A percentile compares a stretch with the other conserved stretches of the same genome.
Conservation (phyloP, 2,888 invertebrate genomes). For the Parochlus steinenii region DNA sequence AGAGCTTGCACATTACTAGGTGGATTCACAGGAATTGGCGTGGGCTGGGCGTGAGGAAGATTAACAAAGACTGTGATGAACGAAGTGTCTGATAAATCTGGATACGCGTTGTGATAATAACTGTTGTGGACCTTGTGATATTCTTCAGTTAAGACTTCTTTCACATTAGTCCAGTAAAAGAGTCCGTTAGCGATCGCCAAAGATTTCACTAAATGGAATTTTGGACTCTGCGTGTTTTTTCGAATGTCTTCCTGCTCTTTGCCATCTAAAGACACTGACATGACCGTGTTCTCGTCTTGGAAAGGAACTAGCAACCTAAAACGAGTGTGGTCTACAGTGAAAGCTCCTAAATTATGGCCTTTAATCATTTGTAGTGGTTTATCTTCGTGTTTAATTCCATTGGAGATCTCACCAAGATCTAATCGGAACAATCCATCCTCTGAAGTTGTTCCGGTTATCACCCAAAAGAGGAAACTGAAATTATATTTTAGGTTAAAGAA, state of each 20-base stretch:
- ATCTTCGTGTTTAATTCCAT: conserved; percentile 52
- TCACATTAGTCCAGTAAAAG: conserved; percentile 77
- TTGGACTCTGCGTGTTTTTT: conserved; percentile 55
- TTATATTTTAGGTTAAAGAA: conserved; percentile 8
- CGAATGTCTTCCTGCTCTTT: conserved; percentile 55
- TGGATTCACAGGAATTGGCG: conserved; percentile 60
- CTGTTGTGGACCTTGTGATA: conserved; percentile 48
- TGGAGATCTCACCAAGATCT: conserved; percentile 59
- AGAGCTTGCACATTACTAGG: conserved; percentile 68
- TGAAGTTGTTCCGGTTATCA: conserved; percentile 32
- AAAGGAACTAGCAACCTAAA: conserved; percentile 64
- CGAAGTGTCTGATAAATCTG: conserved; percentile 33
- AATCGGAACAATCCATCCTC: conserved; percentile 54
- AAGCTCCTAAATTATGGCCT: conserved; percentile 55
- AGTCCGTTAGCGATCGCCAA: conserved; percentile 57
- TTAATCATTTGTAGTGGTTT: conserved; percentile 46
- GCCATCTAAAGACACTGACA: conserved; percentile 68
- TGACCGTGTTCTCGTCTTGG: conserved; percentile 56
- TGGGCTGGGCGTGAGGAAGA: conserved; percentile 56
- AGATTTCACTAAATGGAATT: conserved; percentile 56
- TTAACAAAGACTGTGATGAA: conserved; percentile 38
- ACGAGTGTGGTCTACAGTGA: conserved; percentile 67
- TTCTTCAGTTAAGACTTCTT: conserved; percentile 60
- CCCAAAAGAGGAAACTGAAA: conserved; percentile 65
- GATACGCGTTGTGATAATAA: conserved; percentile 64